These are phyloP conservation scores for Sebastes ruberrimus DNA, from an alignment of 2,797 vertebrate genomes.

Conservation along the genomic window DNA sequence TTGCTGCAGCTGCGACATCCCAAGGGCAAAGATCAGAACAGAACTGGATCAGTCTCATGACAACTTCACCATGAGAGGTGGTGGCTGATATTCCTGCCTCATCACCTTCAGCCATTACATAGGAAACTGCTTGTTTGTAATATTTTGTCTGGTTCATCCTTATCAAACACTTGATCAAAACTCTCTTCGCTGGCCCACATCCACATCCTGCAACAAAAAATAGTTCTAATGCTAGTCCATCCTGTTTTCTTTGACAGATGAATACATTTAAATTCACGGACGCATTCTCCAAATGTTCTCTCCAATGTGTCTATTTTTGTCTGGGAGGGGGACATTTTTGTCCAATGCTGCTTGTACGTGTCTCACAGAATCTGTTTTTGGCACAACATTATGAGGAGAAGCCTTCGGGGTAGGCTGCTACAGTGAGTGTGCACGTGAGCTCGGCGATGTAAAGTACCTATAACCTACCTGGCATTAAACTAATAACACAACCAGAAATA, in stretches of 20 bases:
- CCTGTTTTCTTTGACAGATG: not conserved
- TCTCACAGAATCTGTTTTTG: conserved; percentile 9
- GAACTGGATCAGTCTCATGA: not conserved
- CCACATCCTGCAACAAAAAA: not conserved
- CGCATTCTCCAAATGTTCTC: not conserved
- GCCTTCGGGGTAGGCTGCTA: conserved; percentile 11
- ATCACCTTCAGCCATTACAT: too few relatives aligned
- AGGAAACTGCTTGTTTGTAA: too few relatives aligned
- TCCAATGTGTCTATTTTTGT: not conserved
- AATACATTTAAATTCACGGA: not conserved
- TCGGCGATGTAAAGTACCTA: not conserved
- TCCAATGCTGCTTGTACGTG: not conserved
- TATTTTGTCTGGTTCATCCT: too few relatives aligned
- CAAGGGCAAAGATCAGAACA: not conserved
- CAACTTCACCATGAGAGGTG: too few relatives aligned
- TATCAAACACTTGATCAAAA: too few relatives aligned
- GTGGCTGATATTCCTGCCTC: too few relatives aligned
- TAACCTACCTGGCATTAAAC: not conserved
- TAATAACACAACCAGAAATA: not conserved
- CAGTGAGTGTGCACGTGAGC: not conserved
- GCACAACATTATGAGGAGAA: not conserved
- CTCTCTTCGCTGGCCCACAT: too few relatives aligned
- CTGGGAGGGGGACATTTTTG: not conserved
- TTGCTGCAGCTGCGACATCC: not conserved
- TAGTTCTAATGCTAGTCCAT: not conserved